Conservation (phyloP, 2,888 invertebrate genomes). For the Callyntrura guangdongensis region DNA sequence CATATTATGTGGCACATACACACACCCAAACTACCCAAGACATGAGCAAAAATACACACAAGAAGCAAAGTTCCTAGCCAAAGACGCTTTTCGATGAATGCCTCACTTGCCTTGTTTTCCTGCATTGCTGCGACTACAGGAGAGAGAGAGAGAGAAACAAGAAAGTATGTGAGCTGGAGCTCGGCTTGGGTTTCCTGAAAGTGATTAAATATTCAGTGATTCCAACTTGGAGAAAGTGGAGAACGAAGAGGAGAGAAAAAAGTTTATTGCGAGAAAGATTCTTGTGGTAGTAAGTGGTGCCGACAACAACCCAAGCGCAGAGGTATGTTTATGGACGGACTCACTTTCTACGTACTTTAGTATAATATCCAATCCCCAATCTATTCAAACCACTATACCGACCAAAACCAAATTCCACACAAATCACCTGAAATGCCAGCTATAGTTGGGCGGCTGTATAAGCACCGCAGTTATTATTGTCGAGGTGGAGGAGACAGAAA, state of each 20-base stretch:
- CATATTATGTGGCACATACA: neutral
- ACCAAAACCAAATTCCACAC: conserved; percentile 46
- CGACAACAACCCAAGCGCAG: conserved; percentile 28
- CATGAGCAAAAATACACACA: conserved; percentile 22
- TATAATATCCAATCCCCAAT: conserved; percentile 8
- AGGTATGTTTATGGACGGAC: too few relatives aligned
- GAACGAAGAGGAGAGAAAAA: conserved; percentile 48
- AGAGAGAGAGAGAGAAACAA: neutral
- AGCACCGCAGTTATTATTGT: too few relatives aligned
- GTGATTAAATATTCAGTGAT: conserved; percentile 75
- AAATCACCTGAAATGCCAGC: conserved; percentile 54
- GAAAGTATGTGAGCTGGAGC: conserved; percentile 14
- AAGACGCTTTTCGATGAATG: conserved; percentile 37
- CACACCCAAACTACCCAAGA: too few relatives aligned
- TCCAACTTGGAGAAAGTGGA: conserved; percentile 55
- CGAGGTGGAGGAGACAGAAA: conserved; percentile 11
- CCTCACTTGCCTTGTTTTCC: conserved; percentile 12
- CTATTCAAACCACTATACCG: conserved; percentile 29
- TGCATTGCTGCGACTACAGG: neutral
- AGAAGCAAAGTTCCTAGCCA: neutral
- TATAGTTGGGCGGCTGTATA: neutral
- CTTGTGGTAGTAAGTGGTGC: conserved; percentile 41
- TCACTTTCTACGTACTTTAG: too few relatives aligned
- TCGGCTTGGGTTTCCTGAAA: conserved; percentile 45
- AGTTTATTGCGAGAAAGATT: conserved; percentile 42